Conservation (phyloP, 37 sponge, comb jelly and placozoan species). For the Mnemiopsis leidyi region DNA sequence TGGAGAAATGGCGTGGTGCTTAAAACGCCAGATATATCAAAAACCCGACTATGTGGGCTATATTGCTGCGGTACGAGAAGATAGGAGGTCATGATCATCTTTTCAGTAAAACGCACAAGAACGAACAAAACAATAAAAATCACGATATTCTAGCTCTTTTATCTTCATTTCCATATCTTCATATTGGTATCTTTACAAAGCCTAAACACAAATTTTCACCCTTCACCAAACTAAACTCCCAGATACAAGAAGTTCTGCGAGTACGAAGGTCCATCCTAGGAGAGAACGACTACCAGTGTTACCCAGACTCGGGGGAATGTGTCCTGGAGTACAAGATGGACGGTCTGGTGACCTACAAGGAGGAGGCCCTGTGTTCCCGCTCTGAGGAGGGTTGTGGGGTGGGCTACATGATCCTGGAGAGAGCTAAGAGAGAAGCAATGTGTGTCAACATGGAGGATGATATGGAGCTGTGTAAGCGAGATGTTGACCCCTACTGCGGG, state of each 20-base stretch:
- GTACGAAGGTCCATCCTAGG: background rate
- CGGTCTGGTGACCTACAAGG: conserved; percentile 50
- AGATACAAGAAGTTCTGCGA: conserved; percentile 10
- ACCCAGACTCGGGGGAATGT: conserved; percentile 1
- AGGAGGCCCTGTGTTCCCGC: conserved; percentile 47
- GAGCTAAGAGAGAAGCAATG: background rate
- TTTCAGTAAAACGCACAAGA: no score
- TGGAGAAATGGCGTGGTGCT: no score
- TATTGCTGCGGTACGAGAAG: no score
- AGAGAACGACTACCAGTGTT: conserved; percentile 26
- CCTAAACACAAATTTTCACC: no score
- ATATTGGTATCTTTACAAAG: no score
- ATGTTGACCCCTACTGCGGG: background rate
- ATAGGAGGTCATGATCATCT: no score
- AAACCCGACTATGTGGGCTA: no score
- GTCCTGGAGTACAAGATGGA: conserved; percentile 7
- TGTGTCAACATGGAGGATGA: background rate
- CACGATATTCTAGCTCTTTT: no score
- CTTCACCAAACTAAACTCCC: no score
- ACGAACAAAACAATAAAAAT: no score
- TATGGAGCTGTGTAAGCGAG: conserved; percentile 13
- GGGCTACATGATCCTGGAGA: background rate
- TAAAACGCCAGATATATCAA: no score
- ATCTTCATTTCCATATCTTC: no score
- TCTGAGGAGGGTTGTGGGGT: conserved; percentile 38